Evolutionary conservation across 1,140 invertebrate genomes (phyloP), one percentile per base, ranked within the genome.

Genomic region (Drosophila nigromelanica): DNA sequence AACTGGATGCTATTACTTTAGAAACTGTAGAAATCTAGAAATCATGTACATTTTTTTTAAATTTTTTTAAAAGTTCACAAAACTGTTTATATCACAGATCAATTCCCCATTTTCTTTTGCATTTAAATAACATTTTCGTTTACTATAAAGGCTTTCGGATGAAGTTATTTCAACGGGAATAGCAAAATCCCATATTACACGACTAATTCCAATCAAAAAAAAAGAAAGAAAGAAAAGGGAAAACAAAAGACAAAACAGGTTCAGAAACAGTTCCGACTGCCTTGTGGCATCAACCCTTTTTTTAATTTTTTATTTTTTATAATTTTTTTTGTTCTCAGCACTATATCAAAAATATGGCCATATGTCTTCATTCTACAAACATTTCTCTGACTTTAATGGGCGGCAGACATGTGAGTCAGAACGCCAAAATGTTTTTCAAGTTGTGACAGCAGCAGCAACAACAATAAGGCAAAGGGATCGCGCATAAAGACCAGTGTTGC

Each of bases 321-420:
- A 24, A 24, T 27, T 47, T 27, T 48, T 48, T 48, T 12, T 52
- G 14, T 52, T 35, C 30, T 30, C n/a, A 14, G 30, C 30, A n/a
- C 30, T 14, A n/a, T 30, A 33, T 27, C 50, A 58, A 52, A 61
- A 54, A 39, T 64, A n/a, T 47, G 37, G 33, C 68, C 82, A 86
- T 86, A 73, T 86, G 82, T 78, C 78, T 87, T 72, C 8, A 78
- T 86, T 77, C 77, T 66, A 33, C n/a, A 8, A 35, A 72, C 54
- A 55, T 76, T 70, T 71, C 51, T 12, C 58, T 55, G 39, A 74
- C 69, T 45, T 66, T 30, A 55, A 55, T 48, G 35, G 21, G 27
- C 48, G n/a, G 5, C 15, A 4, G 60, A 27, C 27, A 27, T 60
- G 72, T 73, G 73, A 80, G 79, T 83, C 75, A 73, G 69, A 76